A percentile compares a stretch with the other conserved stretches of the same genome.
Conservation (phyloP, 2,113 vertebrate species). For the Clupea harengus region DNA sequence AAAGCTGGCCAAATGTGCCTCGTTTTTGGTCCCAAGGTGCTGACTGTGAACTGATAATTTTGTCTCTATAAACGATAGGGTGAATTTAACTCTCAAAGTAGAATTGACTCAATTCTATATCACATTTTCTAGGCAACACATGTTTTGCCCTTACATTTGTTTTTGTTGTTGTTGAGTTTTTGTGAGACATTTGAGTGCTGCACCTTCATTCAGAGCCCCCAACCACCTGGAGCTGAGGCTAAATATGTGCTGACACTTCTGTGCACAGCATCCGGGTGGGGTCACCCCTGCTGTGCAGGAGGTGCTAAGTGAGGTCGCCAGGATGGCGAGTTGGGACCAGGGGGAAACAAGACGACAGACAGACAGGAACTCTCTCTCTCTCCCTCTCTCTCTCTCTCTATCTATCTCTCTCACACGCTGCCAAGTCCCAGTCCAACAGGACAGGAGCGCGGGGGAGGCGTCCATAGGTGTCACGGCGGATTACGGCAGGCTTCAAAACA, state of each 20-base stretch:
- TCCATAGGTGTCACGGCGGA: not conserved
- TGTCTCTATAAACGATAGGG: not conserved
- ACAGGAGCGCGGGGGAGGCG: not conserved
- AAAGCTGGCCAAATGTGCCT: conserved; percentile 48
- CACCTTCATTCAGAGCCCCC: not conserved
- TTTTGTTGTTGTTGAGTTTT: not conserved
- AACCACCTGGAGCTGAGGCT: not conserved
- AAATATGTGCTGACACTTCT: not conserved
- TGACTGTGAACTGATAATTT: not conserved
- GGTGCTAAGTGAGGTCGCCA: not conserved
- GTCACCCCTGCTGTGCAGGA: not conserved
- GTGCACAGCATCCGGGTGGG: not conserved
- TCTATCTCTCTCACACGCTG: not conserved
- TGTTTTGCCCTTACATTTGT: not conserved
- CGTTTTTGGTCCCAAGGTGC: conserved; percentile 21
- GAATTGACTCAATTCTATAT: not conserved
- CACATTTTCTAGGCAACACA: not conserved
- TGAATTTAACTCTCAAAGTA: not conserved
- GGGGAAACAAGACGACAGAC: not conserved
- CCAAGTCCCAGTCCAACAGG: not conserved
- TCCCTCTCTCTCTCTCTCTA: not conserved
- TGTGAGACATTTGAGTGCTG: not conserved
- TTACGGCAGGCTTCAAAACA: conserved; percentile 7
- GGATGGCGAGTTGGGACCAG: not conserved
- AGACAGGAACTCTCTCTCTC: not conserved